A percentile compares a stretch with the other conserved stretches of the same genome.
Evolutionary conservation across 2,797 vertebrate genomes (phyloP).

Genomic region (Malacoctenus gilli): DNA sequence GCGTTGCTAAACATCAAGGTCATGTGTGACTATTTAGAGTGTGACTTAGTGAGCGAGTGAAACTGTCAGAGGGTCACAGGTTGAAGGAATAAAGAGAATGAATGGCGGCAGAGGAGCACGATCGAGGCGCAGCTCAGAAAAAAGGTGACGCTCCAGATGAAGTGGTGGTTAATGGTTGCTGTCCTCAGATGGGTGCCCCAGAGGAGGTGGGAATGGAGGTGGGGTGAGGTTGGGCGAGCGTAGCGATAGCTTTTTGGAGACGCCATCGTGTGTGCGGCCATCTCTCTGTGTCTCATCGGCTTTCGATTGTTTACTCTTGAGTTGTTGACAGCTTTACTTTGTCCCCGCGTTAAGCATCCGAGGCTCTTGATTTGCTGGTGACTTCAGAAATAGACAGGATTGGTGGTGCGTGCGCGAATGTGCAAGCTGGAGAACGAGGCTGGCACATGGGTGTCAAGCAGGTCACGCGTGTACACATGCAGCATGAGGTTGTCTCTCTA

Average conservation of each 20-base stretch:
- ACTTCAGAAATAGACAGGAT: constrained; percentile 60
- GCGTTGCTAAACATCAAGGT: constrained; percentile 80
- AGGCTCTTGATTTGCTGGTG: constrained; percentile 46
- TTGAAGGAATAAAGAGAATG: constrained; percentile 57
- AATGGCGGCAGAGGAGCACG: constrained; percentile 36
- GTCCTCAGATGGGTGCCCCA: constrained; percentile 43
- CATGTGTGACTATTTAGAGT: constrained; percentile 69
- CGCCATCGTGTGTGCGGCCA: constrained; percentile 1
- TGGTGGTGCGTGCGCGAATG: constrained; percentile 51
- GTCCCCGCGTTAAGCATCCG: constrained; percentile 3
- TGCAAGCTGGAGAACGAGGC: constrained; percentile 49
- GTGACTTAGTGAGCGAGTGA: constrained; percentile 70
- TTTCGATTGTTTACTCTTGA: constrained; percentile 52
- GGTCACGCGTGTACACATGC: constrained; percentile 73
- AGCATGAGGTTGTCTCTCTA: constrained; percentile 48
- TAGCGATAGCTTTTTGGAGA: constrained; percentile 38
- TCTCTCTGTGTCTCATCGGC: constrained; percentile 33
- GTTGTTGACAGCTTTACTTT: constrained; percentile 51
- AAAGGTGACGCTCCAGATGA: constrained; percentile 52
- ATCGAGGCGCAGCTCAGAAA: constrained; percentile 31
- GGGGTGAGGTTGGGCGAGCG: neutral
- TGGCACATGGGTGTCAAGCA: constrained; percentile 65
- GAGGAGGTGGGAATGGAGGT: constrained; percentile 19
- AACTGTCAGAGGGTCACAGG: constrained; percentile 59
- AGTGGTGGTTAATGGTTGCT: constrained; percentile 49